Evolutionary conservation across 2,888 invertebrate genomes (phyloP), one percentile per base, ranked within the genome.

Genomic region (Mantis religiosa): DNA sequence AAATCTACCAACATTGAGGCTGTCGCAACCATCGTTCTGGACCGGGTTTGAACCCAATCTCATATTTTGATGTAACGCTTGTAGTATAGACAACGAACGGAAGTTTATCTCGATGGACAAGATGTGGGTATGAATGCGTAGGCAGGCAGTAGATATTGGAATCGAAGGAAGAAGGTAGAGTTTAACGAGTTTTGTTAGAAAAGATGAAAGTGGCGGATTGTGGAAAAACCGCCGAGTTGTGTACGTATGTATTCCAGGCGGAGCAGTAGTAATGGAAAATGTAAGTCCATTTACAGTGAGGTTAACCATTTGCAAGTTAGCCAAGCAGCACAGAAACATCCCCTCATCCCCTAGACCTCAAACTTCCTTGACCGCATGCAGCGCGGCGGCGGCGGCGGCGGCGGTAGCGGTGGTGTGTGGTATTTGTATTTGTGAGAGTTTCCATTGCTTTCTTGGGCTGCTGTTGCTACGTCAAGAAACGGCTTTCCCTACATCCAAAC

Each of bases 211-310:
- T 25, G 54, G 54, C 54, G 54, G 54, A 71, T 71, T 71, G 4
- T 71, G 54, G 54, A 71, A 71, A 71, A 71, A 71, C 54, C 54
- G 54, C 54, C 20, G 20, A 25, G 54, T 71, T 71, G 54, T 71
- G 54, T n/a, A n/a, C n/a, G n/a, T n/a, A n/a, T n/a, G n/a, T 71
- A 71, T 71, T 71, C 54, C 54, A 71, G 54, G 20, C 25, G 54
- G 54, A 71, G 54, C 54, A 71, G 34, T 84, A 88, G 88, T 88
- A 88, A 85, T 88, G 84, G 88, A 88, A 88, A 88, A 88, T 88
- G 84, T 84, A 88, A 88, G 88, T 88, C 88, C 88, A 88, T 88
- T 88, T 88, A 84, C 88, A 88, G 83, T 85, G 88, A 88, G 88
- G 88, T 88, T 88, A 85, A 88, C 88, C 88, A 84, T 88, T 82